Percentiles rank a stretch among this genome's conserved stretches.
These are phyloP conservation scores for Rhinichthys osculus DNA, from an alignment of 2,797 vertebrate genomes.

Conservation along the genomic window DNA sequence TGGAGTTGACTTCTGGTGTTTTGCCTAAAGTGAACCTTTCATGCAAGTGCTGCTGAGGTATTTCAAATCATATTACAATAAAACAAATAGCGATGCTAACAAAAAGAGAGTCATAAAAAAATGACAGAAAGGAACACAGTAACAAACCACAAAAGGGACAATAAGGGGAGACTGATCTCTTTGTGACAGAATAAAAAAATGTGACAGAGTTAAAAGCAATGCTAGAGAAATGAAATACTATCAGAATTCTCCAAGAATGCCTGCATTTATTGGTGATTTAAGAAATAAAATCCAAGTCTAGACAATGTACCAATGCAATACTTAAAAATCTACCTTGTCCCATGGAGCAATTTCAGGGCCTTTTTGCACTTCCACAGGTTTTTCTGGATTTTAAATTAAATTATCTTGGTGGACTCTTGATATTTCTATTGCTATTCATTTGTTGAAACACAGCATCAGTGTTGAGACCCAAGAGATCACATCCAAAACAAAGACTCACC, in stretches of 20 bases:
- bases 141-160: conserved; percentile 42
- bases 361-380: conserved; percentile 36
- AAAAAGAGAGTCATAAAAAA: conserved; percentile 53
- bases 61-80: conserved; percentile 75
- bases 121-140: conserved; percentile 15
- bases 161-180: conserved; percentile 31
- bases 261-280: not conserved
- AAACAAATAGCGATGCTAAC: conserved; percentile 44
- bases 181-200: conserved; percentile 56
- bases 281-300: not conserved
- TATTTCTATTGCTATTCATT: conserved; percentile 32
- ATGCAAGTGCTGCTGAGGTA: conserved; percentile 97
- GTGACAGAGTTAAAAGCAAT: conserved; percentile 29
- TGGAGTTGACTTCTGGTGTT: conserved; percentile 86
- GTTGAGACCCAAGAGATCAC: not conserved
- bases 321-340: conserved; percentile 13
- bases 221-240: conserved; percentile 15
- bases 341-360: not conserved
- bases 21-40: conserved; percentile 87
- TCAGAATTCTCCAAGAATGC: conserved; percentile 22
- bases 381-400: conserved; percentile 21
- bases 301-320: conserved; percentile 34
- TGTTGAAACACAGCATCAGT: not conserved
- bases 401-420: not conserved
- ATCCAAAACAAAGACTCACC: conserved; percentile 15